Evolutionary conservation across 2,113 vertebrate genomes (phyloP).

Genomic region (Bufo bufo): DNA sequence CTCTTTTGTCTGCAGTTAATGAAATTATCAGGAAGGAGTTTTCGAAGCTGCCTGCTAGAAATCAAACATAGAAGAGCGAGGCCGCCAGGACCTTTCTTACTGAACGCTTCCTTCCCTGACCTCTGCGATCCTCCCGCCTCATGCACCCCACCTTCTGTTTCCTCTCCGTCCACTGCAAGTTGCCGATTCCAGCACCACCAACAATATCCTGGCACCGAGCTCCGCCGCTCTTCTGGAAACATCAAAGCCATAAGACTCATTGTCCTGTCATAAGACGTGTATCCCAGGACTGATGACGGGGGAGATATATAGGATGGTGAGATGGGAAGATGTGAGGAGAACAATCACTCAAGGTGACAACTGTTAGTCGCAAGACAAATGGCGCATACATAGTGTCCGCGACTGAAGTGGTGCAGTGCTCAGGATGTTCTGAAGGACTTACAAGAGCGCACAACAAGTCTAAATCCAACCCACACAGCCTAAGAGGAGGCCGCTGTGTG

Average conservation of each 20-base stretch:
- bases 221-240: slow-evolving; percentile 65
- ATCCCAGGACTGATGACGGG: slow-evolving; percentile 45
- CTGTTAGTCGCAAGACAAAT: not conserved
- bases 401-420: not conserved
- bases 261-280: slow-evolving; percentile 62
- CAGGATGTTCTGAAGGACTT: not conserved
- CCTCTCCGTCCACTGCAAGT: slow-evolving; percentile 66
- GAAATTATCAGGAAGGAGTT: slow-evolving; percentile 99
- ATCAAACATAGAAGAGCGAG: slow-evolving; percentile 84
- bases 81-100: slow-evolving; percentile 68
- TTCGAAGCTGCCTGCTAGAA: slow-evolving; percentile 87
- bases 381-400: not conserved
- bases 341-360: slow-evolving; percentile 11
- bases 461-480: too few relatives aligned
- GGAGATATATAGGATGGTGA: not conserved
- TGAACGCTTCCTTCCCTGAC: slow-evolving; percentile 64
- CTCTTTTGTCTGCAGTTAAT: slow-evolving; percentile 84
- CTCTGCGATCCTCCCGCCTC: slow-evolving; percentile 64
- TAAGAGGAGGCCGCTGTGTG: too few relatives aligned
- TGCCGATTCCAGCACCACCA: slow-evolving; percentile 64
- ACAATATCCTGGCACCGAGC: slow-evolving; percentile 67
- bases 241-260: slow-evolving; percentile 62
- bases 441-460: not conserved
- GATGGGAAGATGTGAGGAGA: not conserved
- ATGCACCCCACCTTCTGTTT: slow-evolving; percentile 65